Percentiles rank a stretch among this genome's conserved stretches.
Conservation (phyloP, 2,888 invertebrate species). For the Hydraecia micacea region DNA sequence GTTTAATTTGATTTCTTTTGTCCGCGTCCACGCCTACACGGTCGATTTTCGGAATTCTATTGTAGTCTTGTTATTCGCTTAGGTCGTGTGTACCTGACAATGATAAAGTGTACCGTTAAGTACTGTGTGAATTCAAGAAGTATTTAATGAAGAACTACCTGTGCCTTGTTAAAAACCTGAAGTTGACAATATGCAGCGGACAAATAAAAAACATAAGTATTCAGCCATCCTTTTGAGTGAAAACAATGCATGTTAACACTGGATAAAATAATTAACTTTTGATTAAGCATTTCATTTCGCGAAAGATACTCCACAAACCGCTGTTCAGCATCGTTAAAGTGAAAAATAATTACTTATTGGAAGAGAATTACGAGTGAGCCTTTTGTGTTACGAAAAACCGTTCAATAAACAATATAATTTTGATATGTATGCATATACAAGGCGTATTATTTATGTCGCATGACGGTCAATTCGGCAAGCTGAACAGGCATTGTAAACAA, state of each 20-base stretch:
- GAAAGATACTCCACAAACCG: not conserved
- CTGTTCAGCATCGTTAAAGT: constrained; percentile 4
- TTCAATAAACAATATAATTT: constrained; percentile 60
- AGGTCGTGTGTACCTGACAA: constrained; percentile 23
- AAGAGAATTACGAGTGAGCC: constrained; percentile 29
- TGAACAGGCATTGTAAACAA: constrained; percentile 75
- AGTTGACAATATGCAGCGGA: not conserved
- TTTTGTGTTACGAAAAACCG: constrained; percentile 33
- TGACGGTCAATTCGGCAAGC: constrained; percentile 72
- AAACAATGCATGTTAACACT: not conserved
- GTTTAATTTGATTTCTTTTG: constrained; percentile 59
- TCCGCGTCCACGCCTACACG: constrained; percentile 33
- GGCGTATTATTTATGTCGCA: constrained; percentile 65
- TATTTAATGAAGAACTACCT: not conserved
- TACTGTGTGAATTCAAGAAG: constrained; percentile 15
- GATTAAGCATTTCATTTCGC: constrained; percentile 2
- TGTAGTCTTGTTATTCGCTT: constrained; percentile 42
- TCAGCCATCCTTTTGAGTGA: not conserved
- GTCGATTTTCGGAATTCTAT: constrained; percentile 39
- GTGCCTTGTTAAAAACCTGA: not conserved
- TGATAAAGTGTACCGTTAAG: constrained; percentile 18
- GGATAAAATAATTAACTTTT: constrained; percentile 9
- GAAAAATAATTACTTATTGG: constrained; percentile 21
- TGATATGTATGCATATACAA: constrained; percentile 58
- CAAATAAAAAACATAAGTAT: not conserved